Conservation (phyloP, 2,888 invertebrate species). For the Trilocha varians region DNA sequence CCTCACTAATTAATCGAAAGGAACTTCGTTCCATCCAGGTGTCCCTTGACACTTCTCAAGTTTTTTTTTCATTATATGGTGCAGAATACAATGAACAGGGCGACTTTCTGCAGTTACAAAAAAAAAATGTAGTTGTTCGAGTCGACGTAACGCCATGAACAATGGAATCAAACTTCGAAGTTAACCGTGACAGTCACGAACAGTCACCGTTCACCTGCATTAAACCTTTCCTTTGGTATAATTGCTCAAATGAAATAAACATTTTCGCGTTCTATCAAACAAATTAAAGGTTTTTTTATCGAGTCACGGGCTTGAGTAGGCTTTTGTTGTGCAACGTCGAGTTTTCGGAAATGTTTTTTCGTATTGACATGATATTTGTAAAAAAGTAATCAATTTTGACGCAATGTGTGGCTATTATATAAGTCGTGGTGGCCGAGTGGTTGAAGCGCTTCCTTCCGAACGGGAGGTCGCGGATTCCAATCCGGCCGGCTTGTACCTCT, state of each 20-base stretch:
- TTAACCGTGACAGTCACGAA: slow-evolving; percentile 7
- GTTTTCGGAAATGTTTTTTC: neutral
- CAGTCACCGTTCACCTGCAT: slow-evolving; percentile 6
- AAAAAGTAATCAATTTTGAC: too few species aligned
- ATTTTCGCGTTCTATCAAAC: slow-evolving; percentile 6
- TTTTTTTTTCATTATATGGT: too few species aligned
- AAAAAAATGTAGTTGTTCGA: neutral
- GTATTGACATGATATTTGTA: too few species aligned
- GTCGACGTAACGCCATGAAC: neutral
- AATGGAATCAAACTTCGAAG: slow-evolving; percentile 2
- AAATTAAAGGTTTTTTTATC: neutral
- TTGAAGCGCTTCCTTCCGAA: too few species aligned
- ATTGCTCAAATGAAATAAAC: slow-evolving; percentile 13
- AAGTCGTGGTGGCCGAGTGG: too few species aligned
- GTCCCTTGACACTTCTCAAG: too few species aligned
- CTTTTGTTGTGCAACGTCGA: neutral
- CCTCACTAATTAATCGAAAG: too few species aligned
- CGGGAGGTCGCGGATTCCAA: too few species aligned
- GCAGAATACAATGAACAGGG: too few species aligned
- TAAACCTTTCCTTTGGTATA: slow-evolving; percentile 14
- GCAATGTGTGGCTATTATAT: too few species aligned
- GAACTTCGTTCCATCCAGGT: too few species aligned
- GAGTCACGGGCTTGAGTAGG: neutral
- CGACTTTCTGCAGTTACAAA: neutral
- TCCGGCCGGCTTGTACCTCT: too few species aligned